Conservation (phyloP, 1,140 invertebrate species). For the Zaprionus africanus region DNA sequence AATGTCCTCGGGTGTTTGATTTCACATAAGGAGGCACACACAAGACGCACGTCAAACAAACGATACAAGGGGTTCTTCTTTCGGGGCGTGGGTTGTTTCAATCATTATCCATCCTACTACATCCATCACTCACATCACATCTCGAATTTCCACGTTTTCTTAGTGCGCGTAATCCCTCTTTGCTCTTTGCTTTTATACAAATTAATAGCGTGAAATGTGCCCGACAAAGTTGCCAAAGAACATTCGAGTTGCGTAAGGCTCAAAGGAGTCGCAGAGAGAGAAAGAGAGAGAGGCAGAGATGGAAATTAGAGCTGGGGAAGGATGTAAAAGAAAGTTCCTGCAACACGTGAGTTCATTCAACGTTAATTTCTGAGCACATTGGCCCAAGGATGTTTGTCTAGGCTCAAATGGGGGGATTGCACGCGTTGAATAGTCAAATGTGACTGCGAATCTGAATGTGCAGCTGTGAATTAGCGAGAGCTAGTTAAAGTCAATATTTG, state of each 20-base stretch:
- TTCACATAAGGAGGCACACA: slow-evolving; percentile 22
- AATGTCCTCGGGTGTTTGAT: slow-evolving; percentile 57
- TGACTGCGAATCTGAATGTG: slow-evolving; percentile 9
- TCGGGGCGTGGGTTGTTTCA: slow-evolving; percentile 32
- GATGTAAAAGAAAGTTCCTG: background rate
- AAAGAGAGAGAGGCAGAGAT: background rate
- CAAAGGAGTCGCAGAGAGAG: slow-evolving; percentile 23
- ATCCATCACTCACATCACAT: slow-evolving; percentile 26
- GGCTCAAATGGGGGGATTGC: slow-evolving; percentile 42
- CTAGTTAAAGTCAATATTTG: slow-evolving; percentile 27
- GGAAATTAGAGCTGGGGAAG: background rate
- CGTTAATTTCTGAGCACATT: slow-evolving; percentile 41
- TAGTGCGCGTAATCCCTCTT: slow-evolving; percentile 33
- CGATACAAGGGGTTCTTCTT: slow-evolving; percentile 35
- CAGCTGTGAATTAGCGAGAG: slow-evolving; percentile 33
- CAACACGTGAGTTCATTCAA: slow-evolving; percentile 46
- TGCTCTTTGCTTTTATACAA: slow-evolving; percentile 61
- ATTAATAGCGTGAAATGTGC: slow-evolving; percentile 62
- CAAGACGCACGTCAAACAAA: background rate
- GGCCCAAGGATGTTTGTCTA: slow-evolving; percentile 47
- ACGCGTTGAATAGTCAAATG: slow-evolving; percentile 14
- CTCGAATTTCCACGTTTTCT: slow-evolving; percentile 20
- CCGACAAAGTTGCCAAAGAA: slow-evolving; percentile 34
- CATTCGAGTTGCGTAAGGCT: slow-evolving; percentile 34
- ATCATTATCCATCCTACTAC: slow-evolving; percentile 45